Conservation (phyloP, 2,888 invertebrate genomes). For the Eupithecia pulchellata region DNA sequence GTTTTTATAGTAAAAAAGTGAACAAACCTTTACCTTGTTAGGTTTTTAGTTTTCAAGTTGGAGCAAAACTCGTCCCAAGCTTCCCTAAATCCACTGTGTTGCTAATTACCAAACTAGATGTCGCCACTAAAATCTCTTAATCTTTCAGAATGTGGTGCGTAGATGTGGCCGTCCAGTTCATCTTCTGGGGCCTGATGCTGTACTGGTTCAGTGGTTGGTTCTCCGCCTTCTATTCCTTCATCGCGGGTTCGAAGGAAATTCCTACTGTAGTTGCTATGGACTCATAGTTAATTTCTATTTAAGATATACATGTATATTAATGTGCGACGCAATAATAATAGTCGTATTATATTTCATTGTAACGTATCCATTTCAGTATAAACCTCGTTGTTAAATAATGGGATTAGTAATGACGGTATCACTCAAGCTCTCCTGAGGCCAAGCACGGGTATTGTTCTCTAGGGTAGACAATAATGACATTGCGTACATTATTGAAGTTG, state of each 20-base stretch:
- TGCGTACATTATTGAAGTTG: too few species aligned
- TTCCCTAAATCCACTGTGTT: too few species aligned
- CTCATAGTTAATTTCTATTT: slow-evolving; percentile 43
- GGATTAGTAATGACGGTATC: too few species aligned
- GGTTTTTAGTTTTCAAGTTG: too few species aligned
- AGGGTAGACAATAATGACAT: too few species aligned
- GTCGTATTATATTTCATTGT: background rate
- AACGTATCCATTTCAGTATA: too few species aligned
- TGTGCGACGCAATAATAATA: background rate
- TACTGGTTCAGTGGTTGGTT: slow-evolving; percentile 80
- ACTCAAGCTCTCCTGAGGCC: too few species aligned
- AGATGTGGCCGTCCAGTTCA: slow-evolving; percentile 89
- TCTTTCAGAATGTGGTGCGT: slow-evolving; percentile 93
- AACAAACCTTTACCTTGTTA: too few species aligned
- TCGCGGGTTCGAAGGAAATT: slow-evolving; percentile 48
- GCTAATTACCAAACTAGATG: background rate
- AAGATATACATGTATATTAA: background rate
- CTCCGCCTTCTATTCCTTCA: slow-evolving; percentile 54
- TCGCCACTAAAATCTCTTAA: background rate
- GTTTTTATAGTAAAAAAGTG: too few species aligned
- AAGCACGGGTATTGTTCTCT: too few species aligned
- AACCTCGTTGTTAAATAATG: too few species aligned
- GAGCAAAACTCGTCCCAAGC: too few species aligned
- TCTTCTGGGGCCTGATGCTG: slow-evolving; percentile 88
- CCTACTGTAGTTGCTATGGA: slow-evolving; percentile 57